Percentiles rank a stretch among this genome's conserved stretches.
Conservation (phyloP, 2,113 vertebrate species). For the Scomber japonicus region DNA sequence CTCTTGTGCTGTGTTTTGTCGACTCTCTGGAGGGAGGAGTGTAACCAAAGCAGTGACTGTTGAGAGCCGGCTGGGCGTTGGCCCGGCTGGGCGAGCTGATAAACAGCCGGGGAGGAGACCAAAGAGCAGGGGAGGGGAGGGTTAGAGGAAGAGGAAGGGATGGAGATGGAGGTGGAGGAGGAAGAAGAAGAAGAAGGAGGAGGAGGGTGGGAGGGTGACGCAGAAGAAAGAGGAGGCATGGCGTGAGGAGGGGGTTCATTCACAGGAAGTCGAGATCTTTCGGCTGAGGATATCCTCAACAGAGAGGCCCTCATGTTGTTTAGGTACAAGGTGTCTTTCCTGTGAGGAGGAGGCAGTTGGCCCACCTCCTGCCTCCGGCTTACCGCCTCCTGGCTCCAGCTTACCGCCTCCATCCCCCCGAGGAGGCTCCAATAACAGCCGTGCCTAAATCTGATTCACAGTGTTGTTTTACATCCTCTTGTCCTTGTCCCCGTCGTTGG, state of each 20-base stretch:
- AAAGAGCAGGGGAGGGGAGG: neutral
- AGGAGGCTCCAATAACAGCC: constrained; percentile 46
- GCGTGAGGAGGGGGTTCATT: neutral
- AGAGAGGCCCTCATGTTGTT: constrained; percentile 59
- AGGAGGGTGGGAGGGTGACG: neutral
- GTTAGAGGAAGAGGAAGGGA: neutral
- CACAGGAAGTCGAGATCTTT: constrained; percentile 60
- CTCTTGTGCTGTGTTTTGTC: neutral
- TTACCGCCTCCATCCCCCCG: neutral
- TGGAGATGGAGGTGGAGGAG: neutral
- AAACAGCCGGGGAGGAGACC: constrained; percentile 56
- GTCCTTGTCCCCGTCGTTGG: constrained; percentile 1
- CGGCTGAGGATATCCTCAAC: constrained; percentile 63
- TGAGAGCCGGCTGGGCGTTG: constrained; percentile 68
- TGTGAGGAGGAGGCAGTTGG: neutral
- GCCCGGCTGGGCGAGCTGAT: constrained; percentile 71
- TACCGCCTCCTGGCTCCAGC: neutral
- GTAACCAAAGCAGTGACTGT: constrained; percentile 64
- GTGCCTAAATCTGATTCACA: constrained; percentile 15
- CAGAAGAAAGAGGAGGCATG: constrained; percentile 30
- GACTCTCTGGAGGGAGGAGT: constrained; percentile 53
- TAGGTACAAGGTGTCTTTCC: constrained; percentile 44
- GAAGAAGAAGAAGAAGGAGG: constrained; percentile 5
- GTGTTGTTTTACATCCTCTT: constrained; percentile 46
- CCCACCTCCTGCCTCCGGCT: no score